Conservation (phyloP, 2,797 vertebrate genomes). For the Sebastes umbrosus region DNA sequence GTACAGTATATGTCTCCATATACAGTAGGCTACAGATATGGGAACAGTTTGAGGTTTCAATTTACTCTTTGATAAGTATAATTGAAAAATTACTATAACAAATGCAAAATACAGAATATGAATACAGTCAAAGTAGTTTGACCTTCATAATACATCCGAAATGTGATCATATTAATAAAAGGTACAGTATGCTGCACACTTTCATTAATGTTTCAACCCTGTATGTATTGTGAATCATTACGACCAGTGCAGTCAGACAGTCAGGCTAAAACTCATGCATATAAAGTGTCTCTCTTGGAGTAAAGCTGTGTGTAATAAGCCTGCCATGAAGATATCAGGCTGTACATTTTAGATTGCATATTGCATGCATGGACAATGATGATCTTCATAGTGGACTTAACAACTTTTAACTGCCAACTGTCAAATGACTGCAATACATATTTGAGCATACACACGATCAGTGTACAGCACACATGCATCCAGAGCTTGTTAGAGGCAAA, state of each 20-base stretch:
- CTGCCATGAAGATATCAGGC: background rate
- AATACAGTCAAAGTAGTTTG: background rate
- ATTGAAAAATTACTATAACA: background rate
- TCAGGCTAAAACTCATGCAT: background rate
- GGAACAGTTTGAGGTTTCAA: background rate
- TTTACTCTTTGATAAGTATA: background rate
- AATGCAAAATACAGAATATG: background rate
- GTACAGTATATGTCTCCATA: background rate
- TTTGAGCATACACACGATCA: background rate
- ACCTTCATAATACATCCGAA: background rate
- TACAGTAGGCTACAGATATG: background rate
- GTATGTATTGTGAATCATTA: background rate
- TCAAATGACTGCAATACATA: background rate
- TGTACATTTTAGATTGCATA: background rate
- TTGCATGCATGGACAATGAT: background rate
- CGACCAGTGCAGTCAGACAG: background rate
- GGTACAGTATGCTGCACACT: background rate
- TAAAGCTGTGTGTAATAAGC: background rate
- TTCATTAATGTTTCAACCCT: constrained; percentile 15
- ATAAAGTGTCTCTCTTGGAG: background rate
- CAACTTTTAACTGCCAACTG: background rate
- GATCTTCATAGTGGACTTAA: background rate
- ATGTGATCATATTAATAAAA: background rate
- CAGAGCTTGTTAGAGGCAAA: constrained; percentile 21
- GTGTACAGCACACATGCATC: constrained; percentile 19